A percentile compares a stretch with the other conserved stretches of the same genome.
phyloP scores from a whole-genome alignment of 2,888 invertebrate genomes.

The Drosophila buzzatii region DNA sequence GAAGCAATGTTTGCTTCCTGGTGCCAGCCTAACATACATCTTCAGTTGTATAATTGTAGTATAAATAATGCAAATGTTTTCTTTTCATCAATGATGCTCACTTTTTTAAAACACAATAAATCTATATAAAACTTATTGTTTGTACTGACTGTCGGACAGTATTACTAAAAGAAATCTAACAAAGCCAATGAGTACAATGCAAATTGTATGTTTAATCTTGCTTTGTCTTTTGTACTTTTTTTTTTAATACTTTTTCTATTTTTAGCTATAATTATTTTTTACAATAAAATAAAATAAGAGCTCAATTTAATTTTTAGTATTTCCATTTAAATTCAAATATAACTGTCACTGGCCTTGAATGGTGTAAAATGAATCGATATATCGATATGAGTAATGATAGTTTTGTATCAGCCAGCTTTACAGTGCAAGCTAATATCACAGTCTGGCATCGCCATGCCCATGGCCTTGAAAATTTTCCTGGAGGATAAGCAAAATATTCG shows the following conservation, averaged over 20 bases:
- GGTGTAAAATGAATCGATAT: conserved; percentile 1
- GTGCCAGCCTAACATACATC: conserved; percentile 35
- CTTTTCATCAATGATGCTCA: conserved; percentile 53
- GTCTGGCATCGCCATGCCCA: conserved; percentile 33
- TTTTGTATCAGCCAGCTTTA: conserved; percentile 31
- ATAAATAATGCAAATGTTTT: conserved; percentile 53
- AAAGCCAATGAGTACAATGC: background rate
- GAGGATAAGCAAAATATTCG: conserved; percentile 26
- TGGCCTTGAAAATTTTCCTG: conserved; percentile 21
- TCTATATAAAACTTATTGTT: background rate
- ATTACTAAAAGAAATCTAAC: background rate
- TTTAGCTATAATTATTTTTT: too few relatives aligned
- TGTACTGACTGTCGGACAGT: background rate
- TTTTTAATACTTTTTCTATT: background rate
- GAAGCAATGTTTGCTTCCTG: conserved; percentile 46
- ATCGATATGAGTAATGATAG: background rate
- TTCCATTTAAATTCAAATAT: background rate
- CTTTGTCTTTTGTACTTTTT: background rate
- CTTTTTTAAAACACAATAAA: conserved; percentile 33
- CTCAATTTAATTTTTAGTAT: background rate
- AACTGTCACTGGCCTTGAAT: too few relatives aligned
- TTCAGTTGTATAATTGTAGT: conserved; percentile 36
- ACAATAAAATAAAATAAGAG: background rate
- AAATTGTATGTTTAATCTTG: background rate
- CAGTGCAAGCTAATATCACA: fast-evolving